Percentiles rank a stretch among this genome's conserved stretches.
phyloP scores from a whole-genome alignment of 2,113 vertebrate genomes.

The Eolophus roseicapilla region DNA sequence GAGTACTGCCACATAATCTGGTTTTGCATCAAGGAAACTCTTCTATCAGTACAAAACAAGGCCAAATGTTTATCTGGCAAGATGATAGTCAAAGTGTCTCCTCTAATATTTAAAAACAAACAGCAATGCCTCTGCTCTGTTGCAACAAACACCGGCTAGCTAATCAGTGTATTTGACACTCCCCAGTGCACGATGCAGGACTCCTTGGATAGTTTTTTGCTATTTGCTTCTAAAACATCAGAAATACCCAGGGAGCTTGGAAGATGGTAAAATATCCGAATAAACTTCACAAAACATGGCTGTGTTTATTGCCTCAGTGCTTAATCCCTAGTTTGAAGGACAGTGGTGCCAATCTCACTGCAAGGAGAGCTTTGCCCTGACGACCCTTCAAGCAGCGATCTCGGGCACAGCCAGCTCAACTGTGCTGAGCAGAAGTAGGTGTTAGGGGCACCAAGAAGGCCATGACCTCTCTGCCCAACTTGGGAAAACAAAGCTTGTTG shows the following conservation, averaged over 20 bases:
- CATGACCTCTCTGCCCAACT: not conserved
- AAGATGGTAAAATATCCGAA: not conserved
- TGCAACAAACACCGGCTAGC: not conserved
- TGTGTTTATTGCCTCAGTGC: not conserved
- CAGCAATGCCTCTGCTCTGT: not conserved
- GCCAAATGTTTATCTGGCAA: conserved; percentile 50
- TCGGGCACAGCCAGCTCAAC: not conserved
- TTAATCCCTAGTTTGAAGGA: not conserved
- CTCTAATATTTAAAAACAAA: conserved; percentile 60
- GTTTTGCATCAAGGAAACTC: conserved; percentile 43
- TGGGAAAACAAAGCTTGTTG: not conserved
- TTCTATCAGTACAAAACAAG: conserved; percentile 31
- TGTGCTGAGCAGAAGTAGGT: not conserved
- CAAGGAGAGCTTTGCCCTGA: not conserved
- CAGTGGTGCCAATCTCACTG: accelerated
- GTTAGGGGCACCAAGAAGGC: not conserved
- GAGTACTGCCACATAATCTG: conserved; percentile 14
- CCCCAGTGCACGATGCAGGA: accelerated
- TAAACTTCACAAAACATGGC: not conserved
- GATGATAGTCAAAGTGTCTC: conserved; percentile 45
- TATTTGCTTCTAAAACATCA: not conserved
- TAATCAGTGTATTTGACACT: not conserved
- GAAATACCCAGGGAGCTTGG: not conserved
- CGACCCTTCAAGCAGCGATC: not conserved
- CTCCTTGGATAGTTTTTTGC: not conserved